Evolutionary conservation across 2,113 vertebrate species (phyloP).

Genomic region (Ameiurus melas): DNA sequence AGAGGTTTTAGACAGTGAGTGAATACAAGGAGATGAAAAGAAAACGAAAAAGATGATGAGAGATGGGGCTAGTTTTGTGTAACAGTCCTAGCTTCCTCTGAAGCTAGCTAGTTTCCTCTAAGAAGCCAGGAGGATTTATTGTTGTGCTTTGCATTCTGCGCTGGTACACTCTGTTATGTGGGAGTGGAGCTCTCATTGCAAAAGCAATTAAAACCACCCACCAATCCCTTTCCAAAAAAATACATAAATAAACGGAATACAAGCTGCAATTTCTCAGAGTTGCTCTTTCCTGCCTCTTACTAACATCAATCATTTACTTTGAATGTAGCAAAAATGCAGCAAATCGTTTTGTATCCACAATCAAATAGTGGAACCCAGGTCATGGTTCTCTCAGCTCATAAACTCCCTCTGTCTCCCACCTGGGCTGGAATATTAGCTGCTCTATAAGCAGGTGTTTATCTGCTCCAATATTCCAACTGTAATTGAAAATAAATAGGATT

Average conservation of each 20-base stretch:
- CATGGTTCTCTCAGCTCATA: constrained; percentile 10
- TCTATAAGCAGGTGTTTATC: not conserved
- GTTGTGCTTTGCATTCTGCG: constrained; percentile 66
- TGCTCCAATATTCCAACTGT: not conserved
- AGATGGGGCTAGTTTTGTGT: constrained; percentile 25
- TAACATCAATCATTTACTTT: constrained; percentile 30
- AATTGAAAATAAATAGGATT: not conserved
- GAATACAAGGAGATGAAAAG: not conserved
- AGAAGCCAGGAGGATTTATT: constrained; percentile 64
- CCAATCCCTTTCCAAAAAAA: constrained; percentile 36
- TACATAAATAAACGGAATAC: constrained; percentile 31
- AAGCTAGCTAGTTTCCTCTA: constrained; percentile 60
- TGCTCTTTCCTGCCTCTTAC: not conserved
- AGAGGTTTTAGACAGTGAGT: not conserved
- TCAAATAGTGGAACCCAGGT: not conserved
- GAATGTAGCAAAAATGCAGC: constrained; percentile 15
- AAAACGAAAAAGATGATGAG: not conserved
- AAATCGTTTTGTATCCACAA: constrained; percentile 7
- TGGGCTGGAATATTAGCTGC: constrained; percentile 1
- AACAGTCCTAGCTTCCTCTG: constrained; percentile 31
- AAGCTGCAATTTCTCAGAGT: constrained; percentile 5
- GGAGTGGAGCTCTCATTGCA: constrained; percentile 67
- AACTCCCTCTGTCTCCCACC: constrained; percentile 14
- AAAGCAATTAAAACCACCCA: constrained; percentile 66
- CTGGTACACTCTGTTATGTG: constrained; percentile 69